phyloP scores from a whole-genome alignment of 2,797 vertebrate species.

The Naso thynnoides region DNA sequence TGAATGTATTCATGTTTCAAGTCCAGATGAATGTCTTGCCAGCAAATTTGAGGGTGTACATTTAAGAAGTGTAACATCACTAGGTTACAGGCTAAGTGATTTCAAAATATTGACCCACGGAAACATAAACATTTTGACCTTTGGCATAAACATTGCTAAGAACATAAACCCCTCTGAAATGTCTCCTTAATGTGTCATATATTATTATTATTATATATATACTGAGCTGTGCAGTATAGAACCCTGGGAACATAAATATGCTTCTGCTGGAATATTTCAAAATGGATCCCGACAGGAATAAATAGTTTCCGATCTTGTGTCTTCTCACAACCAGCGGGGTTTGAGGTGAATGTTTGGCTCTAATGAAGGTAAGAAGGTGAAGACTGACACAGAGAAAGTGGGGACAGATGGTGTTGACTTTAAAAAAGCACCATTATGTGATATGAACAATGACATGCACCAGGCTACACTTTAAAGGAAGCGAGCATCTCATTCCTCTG shows the following conservation, averaged over 20 bases:
- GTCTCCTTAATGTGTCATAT: neutral
- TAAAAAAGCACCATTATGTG: constrained; percentile 15
- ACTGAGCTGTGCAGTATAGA: neutral
- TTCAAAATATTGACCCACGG: neutral
- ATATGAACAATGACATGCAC: constrained; percentile 33
- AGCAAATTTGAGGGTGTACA: neutral
- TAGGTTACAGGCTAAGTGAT: neutral
- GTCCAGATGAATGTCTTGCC: neutral
- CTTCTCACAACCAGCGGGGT: neutral
- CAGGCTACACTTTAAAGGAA: constrained; percentile 19
- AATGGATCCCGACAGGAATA: neutral
- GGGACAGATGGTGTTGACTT: neutral
- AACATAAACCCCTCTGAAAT: neutral
- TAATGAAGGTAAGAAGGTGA: neutral
- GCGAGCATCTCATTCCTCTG: constrained; percentile 32
- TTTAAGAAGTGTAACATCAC: neutral
- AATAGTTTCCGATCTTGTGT: neutral
- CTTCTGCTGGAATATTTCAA: neutral
- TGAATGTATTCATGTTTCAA: no score
- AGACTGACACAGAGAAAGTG: constrained; percentile 1
- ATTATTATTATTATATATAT: neutral
- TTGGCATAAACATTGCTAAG: neutral
- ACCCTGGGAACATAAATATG: neutral
- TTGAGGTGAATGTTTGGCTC: constrained; percentile 12
- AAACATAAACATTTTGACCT: neutral